A percentile compares a stretch with the other conserved stretches of the same genome.
Evolutionary conservation across 2,888 invertebrate species (phyloP).

Genomic region (Lathronympha strigana): DNA sequence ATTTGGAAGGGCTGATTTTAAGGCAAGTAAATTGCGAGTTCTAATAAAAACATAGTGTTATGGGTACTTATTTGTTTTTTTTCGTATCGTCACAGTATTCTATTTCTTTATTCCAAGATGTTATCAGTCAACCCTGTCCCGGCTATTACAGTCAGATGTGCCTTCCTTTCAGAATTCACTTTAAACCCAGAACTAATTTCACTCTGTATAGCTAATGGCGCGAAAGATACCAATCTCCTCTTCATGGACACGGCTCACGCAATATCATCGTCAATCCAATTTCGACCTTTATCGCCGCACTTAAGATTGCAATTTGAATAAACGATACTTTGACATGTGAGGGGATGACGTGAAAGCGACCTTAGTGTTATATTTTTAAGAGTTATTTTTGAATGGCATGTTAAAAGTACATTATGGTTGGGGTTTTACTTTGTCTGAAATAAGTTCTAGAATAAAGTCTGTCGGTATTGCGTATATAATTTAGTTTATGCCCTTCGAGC

Average conservation of each 20-base stretch:
- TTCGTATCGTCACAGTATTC: neutral
- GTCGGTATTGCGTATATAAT: slow-evolving; percentile 22
- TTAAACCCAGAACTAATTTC: slow-evolving; percentile 33
- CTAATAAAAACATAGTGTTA: too few species aligned
- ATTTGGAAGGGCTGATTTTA: too few species aligned
- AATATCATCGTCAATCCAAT: neutral
- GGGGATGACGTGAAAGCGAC: slow-evolving; percentile 1
- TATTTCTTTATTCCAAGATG: neutral
- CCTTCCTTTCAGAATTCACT: slow-evolving; percentile 9
- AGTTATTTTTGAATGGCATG: slow-evolving; percentile 5
- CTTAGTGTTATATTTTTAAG: neutral
- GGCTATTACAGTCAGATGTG: slow-evolving; percentile 1
- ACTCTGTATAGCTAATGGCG: slow-evolving; percentile 38
- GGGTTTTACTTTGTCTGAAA: slow-evolving; percentile 16
- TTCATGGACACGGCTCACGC: slow-evolving; percentile 35
- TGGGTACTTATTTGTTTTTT: too few species aligned
- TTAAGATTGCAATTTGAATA: slow-evolving; percentile 13
- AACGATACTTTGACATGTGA: neutral
- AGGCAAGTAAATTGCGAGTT: too few species aligned
- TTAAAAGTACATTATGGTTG: neutral
- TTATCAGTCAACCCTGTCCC: neutral
- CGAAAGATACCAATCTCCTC: slow-evolving; percentile 37
- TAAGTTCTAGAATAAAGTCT: slow-evolving; percentile 20
- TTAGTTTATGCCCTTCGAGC: neutral
- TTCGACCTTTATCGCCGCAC: slow-evolving; percentile 5